Evolutionary conservation across 2,888 invertebrate genomes (phyloP).

Genomic region (Agrochola macilenta): DNA sequence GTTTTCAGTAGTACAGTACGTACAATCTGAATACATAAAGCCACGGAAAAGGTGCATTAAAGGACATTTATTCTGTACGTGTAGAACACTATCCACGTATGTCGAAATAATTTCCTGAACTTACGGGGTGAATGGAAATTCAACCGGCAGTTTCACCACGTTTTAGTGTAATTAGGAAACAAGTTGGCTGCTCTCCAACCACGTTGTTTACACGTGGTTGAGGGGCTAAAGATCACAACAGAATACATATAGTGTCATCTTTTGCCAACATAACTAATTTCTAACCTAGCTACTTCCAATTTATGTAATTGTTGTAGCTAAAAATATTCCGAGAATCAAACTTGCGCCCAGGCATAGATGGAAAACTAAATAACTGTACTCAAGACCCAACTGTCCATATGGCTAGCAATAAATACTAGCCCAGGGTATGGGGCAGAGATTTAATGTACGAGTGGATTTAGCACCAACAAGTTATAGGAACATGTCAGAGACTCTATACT

Average conservation of each 20-base stretch:
- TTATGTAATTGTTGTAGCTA: background rate
- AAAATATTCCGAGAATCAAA: background rate
- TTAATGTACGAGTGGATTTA: constrained; percentile 87
- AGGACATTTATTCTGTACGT: background rate
- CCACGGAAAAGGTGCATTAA: background rate
- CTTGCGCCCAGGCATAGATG: no score
- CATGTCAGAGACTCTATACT: constrained; percentile 89
- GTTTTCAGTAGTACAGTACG: background rate
- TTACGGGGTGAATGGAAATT: constrained; percentile 1
- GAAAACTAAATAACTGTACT: constrained; percentile 71
- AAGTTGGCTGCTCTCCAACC: constrained; percentile 49
- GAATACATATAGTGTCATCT: constrained; percentile 23
- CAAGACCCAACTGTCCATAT: constrained; percentile 84
- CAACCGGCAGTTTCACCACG: background rate
- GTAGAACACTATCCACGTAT: background rate
- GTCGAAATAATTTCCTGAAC: background rate
- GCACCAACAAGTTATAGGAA: constrained; percentile 84
- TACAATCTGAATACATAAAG: constrained; percentile 16
- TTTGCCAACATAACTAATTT: background rate
- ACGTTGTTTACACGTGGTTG: constrained; percentile 41
- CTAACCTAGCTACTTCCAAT: background rate
- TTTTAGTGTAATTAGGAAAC: constrained; percentile 1
- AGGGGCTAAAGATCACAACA: constrained; percentile 25
- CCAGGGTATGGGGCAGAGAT: constrained; percentile 83
- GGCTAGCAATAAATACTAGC: constrained; percentile 76